A percentile compares a stretch with the other conserved stretches of the same genome.
phyloP scores from a whole-genome alignment of 2,888 invertebrate species.

The Hydrotaea cyrtoneurina region DNA sequence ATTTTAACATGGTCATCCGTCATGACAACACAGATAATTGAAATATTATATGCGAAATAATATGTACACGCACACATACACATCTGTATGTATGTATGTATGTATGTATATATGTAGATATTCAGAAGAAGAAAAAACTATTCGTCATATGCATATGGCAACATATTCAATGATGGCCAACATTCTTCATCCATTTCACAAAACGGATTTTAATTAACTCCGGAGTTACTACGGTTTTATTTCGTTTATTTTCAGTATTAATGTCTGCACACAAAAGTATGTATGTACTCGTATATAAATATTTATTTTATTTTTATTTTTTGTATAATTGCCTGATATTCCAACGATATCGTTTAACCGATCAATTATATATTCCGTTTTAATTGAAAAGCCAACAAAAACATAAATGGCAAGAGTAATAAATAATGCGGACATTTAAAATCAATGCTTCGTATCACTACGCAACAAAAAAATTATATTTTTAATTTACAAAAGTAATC shows the following conservation, averaged over 20 bases:
- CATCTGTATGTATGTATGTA: neutral
- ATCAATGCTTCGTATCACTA: neutral
- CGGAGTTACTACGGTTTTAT: neutral
- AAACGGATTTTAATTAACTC: neutral
- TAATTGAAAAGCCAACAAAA: neutral
- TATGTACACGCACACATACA: neutral
- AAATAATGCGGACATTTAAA: neutral
- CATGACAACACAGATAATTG: neutral
- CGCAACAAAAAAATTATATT: too few relatives aligned
- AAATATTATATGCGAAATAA: neutral
- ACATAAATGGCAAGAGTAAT: neutral
- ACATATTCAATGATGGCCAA: neutral
- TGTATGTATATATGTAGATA: neutral
- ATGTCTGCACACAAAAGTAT: neutral
- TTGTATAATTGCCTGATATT: neutral
- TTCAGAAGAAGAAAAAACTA: too few relatives aligned
- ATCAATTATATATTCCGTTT: conserved; percentile 1
- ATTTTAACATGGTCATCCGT: neutral
- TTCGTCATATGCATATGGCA: too few relatives aligned
- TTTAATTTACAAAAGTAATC: too few relatives aligned
- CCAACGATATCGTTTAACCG: neutral
- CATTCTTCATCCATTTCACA: neutral
- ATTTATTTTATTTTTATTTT: too few relatives aligned
- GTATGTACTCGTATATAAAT: too few relatives aligned
- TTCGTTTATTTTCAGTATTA: neutral